Conservation (phyloP, 2,113 vertebrate genomes). For the Mixornis gularis region DNA sequence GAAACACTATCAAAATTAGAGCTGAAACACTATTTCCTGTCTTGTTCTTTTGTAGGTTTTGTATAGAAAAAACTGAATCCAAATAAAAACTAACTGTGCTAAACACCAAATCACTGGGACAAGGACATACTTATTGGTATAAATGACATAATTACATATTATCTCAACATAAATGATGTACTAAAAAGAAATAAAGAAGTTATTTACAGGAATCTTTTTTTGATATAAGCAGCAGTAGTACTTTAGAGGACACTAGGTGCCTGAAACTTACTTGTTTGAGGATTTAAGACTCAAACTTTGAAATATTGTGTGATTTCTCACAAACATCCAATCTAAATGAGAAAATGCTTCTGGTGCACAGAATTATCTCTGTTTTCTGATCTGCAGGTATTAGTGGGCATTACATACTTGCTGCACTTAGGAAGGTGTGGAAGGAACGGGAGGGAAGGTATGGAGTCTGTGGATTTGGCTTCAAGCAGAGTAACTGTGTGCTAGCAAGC, state of each 20-base stretch:
- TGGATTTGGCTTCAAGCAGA: slow-evolving; percentile 10
- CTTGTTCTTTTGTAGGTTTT: neutral
- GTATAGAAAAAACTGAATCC: neutral
- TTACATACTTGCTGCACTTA: neutral
- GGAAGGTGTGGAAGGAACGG: neutral
- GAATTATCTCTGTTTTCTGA: neutral
- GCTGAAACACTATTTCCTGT: neutral
- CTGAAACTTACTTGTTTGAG: neutral
- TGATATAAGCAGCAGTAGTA: neutral
- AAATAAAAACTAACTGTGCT: neutral
- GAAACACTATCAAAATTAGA: neutral
- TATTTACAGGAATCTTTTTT: neutral
- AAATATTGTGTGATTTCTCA: neutral
- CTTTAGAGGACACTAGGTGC: neutral
- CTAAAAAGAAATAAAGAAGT: neutral
- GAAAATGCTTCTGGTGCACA: neutral
- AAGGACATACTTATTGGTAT: neutral
- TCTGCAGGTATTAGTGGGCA: neutral
- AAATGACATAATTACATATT: neutral
- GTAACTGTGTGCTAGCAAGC: neutral
- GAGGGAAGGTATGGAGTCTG: neutral
- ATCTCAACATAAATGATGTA: neutral
- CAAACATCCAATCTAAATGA: neutral
- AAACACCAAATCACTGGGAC: neutral
- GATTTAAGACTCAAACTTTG: neutral